Evolutionary conservation across 2,113 vertebrate species (phyloP).

Genomic region (Pyrgilauda ruficollis): DNA sequence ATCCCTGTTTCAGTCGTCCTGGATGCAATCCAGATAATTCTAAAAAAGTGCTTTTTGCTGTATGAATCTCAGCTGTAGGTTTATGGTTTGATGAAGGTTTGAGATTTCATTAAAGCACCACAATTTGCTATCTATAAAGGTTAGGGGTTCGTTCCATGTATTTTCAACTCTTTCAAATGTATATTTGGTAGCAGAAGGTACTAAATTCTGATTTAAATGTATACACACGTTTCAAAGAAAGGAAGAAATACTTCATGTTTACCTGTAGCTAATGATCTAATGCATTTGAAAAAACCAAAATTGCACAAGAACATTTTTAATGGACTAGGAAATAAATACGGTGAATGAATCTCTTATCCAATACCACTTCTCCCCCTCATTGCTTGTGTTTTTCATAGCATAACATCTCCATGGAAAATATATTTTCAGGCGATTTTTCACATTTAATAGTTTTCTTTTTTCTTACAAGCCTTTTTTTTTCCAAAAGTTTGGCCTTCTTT

Average conservation of each 20-base stretch:
- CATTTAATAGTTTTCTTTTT: neutral
- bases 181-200: neutral
- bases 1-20: slow-evolving; percentile 46
- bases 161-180: slow-evolving; percentile 7
- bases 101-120: slow-evolving; percentile 41
- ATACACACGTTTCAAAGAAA: neutral
- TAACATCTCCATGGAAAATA: neutral
- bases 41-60: slow-evolving; percentile 54
- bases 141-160: neutral
- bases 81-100: slow-evolving; percentile 35
- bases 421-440: neutral
- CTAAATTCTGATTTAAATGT: neutral
- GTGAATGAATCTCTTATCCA: neutral
- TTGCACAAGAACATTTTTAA: neutral
- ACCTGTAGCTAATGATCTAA: neutral
- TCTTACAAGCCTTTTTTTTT: neutral
- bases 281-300: neutral
- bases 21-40: slow-evolving; percentile 60
- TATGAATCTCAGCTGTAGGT: slow-evolving; percentile 56
- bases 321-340: neutral
- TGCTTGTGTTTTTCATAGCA: neutral
- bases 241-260: neutral
- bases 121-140: slow-evolving; percentile 44
- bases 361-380: neutral
- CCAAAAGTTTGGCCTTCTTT: neutral